Base-by-base conservation (phyloP, 2,113 vertebrate species). In the Gasterosteus nipponicus region DNA sequence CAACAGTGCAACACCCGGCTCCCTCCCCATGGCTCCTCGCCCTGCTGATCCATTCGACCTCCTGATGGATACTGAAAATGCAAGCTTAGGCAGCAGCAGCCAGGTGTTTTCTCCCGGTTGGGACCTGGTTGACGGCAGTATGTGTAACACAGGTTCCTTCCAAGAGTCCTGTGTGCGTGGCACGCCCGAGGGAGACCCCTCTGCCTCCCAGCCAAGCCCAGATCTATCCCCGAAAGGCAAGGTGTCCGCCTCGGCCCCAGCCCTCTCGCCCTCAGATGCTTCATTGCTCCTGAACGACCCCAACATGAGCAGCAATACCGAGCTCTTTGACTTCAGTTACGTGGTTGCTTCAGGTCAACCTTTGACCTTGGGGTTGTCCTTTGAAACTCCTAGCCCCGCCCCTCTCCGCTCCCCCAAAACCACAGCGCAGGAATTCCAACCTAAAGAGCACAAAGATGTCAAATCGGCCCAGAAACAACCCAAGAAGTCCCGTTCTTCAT, bases 391-490 rank as follows among this genome's bases (percentile, higher is more conserved):
- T 0, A 85, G 84, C 47, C 87, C 91, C 1, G 87, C 89, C 35
- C 90, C 92, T 26, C 89, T 93, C 31, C 90, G 90, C 19, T 93
- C 91, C 31, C 92, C 92, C 0, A 93, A 90, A 81, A 92, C 92
- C 39, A 87, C 89, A 0, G 90, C 92, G 0, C 89, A 89, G 26
- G 90, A 92, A 39, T 76, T 22, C 68, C 70, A 77, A 59, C 65
- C 80, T 38, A 92, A 82, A 60, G 83, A 87, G 53, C 81, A 77
- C 44, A 92, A 85, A 77, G 87, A 90, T 10, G 60, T 61, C 29
- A 84, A 80, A 72, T 64, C 82, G 0, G 4, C 42, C 44, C 78
- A 85, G 35, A 93, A 90, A n/a, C 83, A 88, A 39, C 69, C 78
- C 62, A 89, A 77, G 69, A 93, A 90, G 82, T 73, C 85, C 4